Base-by-base conservation (phyloP, 2,888 invertebrate genomes). In the Zygaena filipendulae region DNA sequence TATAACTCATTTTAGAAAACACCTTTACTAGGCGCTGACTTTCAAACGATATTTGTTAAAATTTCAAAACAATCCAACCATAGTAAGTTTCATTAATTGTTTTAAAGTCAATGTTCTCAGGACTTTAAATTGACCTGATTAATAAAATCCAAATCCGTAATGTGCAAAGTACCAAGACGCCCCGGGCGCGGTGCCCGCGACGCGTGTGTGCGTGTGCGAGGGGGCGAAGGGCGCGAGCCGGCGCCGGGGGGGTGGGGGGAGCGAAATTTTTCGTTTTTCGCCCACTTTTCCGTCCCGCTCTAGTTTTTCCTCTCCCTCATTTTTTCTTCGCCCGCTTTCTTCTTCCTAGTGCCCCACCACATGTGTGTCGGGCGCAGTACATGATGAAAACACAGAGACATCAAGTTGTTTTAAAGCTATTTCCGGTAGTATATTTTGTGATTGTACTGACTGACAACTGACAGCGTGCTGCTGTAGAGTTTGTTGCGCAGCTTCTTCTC, bases 261-360 rank as follows among this genome's bases (percentile, higher is more conserved):
- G 67, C 59, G 69, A 74, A 77, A 79, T 75, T 79, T 79, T 79
- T 79, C 77, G 77, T 77, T 77, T 79, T 79, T 79, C 79, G 67
- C 77, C 77, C 72, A 75, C 75, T 75, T 77, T 75, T 74, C 75
- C 71, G 72, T 79, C 79, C 74, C 66, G 70, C 70, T 79, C 79
- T 79, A 75, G 77, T 79, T 79, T 77, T 79, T 75, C 74, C 59
- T 72, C 77, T 77, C 77, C 74, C 77, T 79, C 77, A 68, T 77
- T 79, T 79, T 79, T 77, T 77, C 74, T 75, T 77, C 68, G 66
- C 71, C 69, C 66, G 70, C 64, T 75, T 72, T 63, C 64, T 61
- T 71, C 70, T 77, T 79, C 79, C 77, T 79, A 72, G 74, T 74
- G 67, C 74, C 75, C 75, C 74, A 75, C 77, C 79, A 77, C 79